Percentiles rank a stretch among this genome's conserved stretches.
These are phyloP conservation scores for Neodiprion pinetum DNA, from an alignment of 1,140 invertebrate species.

Conservation along the genomic window DNA sequence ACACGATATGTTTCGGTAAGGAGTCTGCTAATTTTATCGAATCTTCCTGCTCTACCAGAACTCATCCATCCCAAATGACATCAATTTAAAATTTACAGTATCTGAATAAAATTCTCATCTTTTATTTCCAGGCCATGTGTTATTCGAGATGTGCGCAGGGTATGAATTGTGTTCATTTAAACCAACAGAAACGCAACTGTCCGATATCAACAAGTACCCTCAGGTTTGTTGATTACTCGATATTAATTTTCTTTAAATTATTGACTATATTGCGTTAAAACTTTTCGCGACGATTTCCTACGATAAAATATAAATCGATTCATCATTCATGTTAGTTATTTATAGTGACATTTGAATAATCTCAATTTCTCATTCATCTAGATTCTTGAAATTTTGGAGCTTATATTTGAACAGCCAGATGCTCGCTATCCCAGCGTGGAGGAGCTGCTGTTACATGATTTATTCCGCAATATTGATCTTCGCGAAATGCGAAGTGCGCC, in stretches of 20 bases:
- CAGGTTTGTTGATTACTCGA: slow-evolving; percentile 63
- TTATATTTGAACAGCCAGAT: slow-evolving; percentile 78
- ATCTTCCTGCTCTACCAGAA: background rate
- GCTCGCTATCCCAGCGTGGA: slow-evolving; percentile 73
- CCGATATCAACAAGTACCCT: slow-evolving; percentile 77
- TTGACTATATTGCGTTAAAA: slow-evolving; percentile 11
- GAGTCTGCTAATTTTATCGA: background rate
- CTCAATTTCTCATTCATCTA: slow-evolving; percentile 44
- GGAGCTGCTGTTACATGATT: slow-evolving; percentile 80
- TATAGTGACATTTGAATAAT: background rate
- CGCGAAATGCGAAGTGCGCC: slow-evolving; percentile 77
- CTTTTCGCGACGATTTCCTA: background rate
- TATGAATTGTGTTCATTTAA: slow-evolving; percentile 78
- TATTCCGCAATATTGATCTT: slow-evolving; percentile 87
- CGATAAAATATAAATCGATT: background rate
- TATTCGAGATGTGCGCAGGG: slow-evolving; percentile 91
- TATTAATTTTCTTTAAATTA: slow-evolving; percentile 15
- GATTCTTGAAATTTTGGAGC: slow-evolving; percentile 80
- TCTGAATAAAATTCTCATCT: slow-evolving; percentile 25
- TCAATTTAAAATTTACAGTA: slow-evolving; percentile 1
- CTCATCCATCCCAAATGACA: background rate
- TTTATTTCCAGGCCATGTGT: slow-evolving; percentile 70
- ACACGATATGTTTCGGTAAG: slow-evolving; percentile 80
- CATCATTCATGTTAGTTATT: too few species aligned
- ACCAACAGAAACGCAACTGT: slow-evolving; percentile 74